phyloP scores from a whole-genome alignment of 2,888 invertebrate genomes.

The Acleris literana region DNA sequence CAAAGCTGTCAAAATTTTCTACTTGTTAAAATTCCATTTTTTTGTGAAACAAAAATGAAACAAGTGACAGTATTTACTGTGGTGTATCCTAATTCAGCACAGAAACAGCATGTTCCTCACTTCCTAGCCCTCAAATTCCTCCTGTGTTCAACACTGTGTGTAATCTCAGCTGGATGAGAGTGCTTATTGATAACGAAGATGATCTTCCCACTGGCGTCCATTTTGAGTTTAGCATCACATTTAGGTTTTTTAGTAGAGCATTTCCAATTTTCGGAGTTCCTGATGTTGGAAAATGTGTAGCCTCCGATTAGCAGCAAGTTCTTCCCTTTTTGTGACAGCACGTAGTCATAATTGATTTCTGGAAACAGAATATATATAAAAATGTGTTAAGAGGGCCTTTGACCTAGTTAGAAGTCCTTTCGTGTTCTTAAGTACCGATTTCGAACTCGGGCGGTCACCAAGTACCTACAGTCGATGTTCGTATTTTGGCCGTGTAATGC shows the following conservation, averaged over 20 bases:
- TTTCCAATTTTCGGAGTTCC: conserved; percentile 25
- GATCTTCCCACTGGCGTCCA: conserved; percentile 36
- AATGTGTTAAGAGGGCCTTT: no score
- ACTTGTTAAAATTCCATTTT: no score
- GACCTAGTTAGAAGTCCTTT: no score
- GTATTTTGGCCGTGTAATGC: no score
- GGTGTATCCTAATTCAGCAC: no score
- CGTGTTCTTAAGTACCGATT: no score
- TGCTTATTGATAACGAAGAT: conserved; percentile 36
- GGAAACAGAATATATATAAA: conserved; percentile 1
- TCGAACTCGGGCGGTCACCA: no score
- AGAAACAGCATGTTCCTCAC: neutral
- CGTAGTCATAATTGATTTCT: conserved; percentile 38
- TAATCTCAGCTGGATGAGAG: conserved; percentile 29
- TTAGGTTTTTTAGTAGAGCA: conserved; percentile 28
- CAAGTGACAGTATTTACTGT: no score
- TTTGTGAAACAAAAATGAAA: no score
- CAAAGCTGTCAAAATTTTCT: no score
- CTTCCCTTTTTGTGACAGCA: conserved; percentile 41
- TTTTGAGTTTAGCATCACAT: conserved; percentile 41
- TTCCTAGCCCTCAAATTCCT: conserved; percentile 28
- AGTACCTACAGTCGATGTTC: no score
- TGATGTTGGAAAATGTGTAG: conserved; percentile 38
- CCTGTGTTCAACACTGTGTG: conserved; percentile 19
- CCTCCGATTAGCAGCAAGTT: conserved; percentile 40